Conservation (phyloP, 2,113 vertebrate species). For the Polyodon spathula region DNA sequence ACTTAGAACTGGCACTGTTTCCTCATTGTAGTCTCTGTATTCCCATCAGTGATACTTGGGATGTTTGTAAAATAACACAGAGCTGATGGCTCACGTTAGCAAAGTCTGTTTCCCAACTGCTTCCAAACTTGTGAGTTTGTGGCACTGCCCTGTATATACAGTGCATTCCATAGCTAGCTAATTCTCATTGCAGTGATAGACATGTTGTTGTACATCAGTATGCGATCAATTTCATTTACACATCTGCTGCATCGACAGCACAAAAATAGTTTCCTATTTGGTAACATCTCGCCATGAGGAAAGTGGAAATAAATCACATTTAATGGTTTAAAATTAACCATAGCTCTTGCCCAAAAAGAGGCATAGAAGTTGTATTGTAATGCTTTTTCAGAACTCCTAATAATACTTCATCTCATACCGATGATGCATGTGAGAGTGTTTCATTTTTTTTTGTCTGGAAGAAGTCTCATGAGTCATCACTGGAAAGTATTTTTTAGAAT, state of each 20-base stretch:
- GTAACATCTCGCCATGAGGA: constrained; percentile 20
- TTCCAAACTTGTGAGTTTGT: neutral
- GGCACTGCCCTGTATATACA: no score
- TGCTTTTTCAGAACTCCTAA: neutral
- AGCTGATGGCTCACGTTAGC: no score
- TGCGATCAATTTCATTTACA: neutral
- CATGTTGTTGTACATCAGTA: neutral
- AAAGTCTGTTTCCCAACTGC: neutral
- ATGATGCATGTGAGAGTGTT: constrained; percentile 23
- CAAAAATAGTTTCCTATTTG: constrained; percentile 4
- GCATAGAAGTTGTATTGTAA: constrained; percentile 40
- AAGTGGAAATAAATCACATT: constrained; percentile 41
- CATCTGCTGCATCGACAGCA: neutral
- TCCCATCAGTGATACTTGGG: no score
- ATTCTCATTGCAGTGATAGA: neutral
- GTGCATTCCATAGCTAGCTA: neutral
- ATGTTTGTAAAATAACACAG: no score
- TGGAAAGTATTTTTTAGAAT: neutral
- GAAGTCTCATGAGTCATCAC: constrained; percentile 3
- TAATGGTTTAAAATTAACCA: constrained; percentile 34
- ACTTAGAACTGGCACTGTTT: no score
- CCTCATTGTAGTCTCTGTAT: no score
- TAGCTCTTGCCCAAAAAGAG: constrained; percentile 43
- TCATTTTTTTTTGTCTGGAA: neutral
- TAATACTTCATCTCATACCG: constrained; percentile 33